Base-by-base conservation (phyloP, 2,113 vertebrate species). In the Chaetodon auriga region DNA sequence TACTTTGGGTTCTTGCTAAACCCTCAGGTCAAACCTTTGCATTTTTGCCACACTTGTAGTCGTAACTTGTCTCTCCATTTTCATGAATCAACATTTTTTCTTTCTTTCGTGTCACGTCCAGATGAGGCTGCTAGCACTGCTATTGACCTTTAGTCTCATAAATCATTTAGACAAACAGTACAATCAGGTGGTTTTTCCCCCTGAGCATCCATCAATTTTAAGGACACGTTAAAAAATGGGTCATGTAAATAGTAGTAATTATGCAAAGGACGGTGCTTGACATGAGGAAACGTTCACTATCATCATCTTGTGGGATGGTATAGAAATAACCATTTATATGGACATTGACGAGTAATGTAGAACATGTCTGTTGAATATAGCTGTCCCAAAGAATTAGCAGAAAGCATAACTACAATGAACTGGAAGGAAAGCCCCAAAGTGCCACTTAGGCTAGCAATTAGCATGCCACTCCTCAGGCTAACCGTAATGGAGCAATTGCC, bases 361-460 rank as follows among this genome's bases (percentile, higher is more conserved):
- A 68, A 48, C 8, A 79, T 51, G 55, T 55, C 35, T 63, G 25
- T 82, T 88, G 64, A 76, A 84, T 81, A 57, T 36, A 62, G 55
- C 14, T 60, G 73, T 43, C 18, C 30, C 18, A 53, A 65, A 70
- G 38, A 72, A 78, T 72, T 38, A 62, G 60, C 60, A 77, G 68
- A 81, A 72, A 81, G 46, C 62, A 62, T 5, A 58, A 54, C 19
- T 62, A 81, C 71, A 82, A 75, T 53, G 54, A 86, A 80, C 48
- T 64, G 38, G 18, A 75, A 63, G 49, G 51, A 81, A 87, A 84
- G 64, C 78, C 73, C 66, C 78, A 79, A 81, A 82, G 75, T 88
- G 62, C 73, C 80, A 84, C 77, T 87, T 87, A 83, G 79, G 68
- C 74, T 79, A 76, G 57, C 68, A 90, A 90, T 92, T 92, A 90